These are phyloP conservation scores for Onthophagus sagittarius DNA, from an alignment of 2,888 invertebrate genomes.

Conservation along the genomic window DNA sequence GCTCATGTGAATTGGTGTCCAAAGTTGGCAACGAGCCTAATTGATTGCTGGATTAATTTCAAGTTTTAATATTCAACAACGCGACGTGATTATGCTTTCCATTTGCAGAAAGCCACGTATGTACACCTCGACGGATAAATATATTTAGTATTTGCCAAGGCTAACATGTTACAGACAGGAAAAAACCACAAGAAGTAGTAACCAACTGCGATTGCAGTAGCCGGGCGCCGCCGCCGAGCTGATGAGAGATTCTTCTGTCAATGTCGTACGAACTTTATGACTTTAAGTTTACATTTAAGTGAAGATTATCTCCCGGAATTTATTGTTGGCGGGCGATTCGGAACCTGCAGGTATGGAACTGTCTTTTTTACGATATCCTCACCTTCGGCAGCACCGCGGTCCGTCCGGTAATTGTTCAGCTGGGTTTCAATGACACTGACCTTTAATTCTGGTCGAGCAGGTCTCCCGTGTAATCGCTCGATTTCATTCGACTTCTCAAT, in stretches of 20 bases:
- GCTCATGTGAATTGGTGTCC: background rate
- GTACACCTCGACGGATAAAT: constrained; percentile 1
- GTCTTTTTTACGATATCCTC: constrained; percentile 2
- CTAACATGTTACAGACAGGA: constrained; percentile 2
- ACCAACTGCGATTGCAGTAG: background rate
- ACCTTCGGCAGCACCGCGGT: background rate
- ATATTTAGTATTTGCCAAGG: constrained; percentile 8
- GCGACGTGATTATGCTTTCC: constrained; percentile 9
- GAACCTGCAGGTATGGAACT: background rate
- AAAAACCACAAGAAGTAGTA: background rate
- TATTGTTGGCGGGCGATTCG: constrained; percentile 6
- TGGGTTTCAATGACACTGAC: constrained; percentile 35
- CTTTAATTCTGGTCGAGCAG: constrained; percentile 23
- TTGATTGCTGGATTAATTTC: constrained; percentile 1
- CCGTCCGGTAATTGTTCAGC: constrained; percentile 21
- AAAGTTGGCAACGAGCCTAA: background rate
- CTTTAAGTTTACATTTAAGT: background rate
- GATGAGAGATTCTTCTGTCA: background rate
- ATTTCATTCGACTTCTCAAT: background rate
- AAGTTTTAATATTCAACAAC: background rate
- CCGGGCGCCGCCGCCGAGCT: background rate
- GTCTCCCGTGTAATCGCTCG: constrained; percentile 20
- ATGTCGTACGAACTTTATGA: background rate
- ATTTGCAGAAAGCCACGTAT: constrained; percentile 4
- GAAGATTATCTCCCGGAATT: constrained; percentile 8